Evolutionary conservation across 2,888 invertebrate species (phyloP).

Genomic region (Sepioteuthis lessoniana): DNA sequence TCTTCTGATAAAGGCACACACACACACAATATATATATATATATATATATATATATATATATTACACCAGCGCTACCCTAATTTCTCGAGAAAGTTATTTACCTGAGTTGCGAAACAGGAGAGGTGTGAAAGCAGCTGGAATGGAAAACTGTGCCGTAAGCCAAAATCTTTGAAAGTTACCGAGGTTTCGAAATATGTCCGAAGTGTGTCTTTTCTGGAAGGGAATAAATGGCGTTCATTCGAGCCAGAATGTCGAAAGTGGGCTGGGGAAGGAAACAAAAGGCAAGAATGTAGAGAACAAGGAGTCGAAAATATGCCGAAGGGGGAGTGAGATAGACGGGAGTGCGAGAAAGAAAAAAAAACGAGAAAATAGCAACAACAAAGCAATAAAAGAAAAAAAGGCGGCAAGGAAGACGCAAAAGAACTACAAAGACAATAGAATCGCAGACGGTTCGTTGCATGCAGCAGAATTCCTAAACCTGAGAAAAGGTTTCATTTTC

Average conservation of each 20-base stretch:
- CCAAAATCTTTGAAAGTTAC: not conserved
- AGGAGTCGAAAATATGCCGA: not conserved
- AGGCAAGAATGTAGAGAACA: not conserved
- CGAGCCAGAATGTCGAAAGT: slow-evolving; percentile 2
- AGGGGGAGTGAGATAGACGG: not conserved
- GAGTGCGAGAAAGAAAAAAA: not conserved
- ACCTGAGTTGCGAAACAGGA: not conserved
- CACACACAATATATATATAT: not conserved
- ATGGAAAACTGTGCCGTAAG: not conserved
- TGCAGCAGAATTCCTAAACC: not conserved
- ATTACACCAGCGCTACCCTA: not conserved
- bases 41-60: not conserved
- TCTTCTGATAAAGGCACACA: too few relatives aligned
- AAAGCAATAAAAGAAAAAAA: not conserved
- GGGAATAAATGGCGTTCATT: not conserved
- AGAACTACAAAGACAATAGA: not conserved
- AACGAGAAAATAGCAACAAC: not conserved
- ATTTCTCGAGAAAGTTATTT: not conserved
- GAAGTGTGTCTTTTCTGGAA: slow-evolving; percentile 8
- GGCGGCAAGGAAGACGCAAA: not conserved
- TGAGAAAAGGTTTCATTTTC: not conserved
- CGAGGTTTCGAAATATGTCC: slow-evolving; percentile 33
- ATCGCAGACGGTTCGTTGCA: not conserved
- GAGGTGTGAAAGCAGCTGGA: not conserved
- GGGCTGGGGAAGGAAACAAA: not conserved